These are phyloP conservation scores for Callimorpha dominula DNA, from an alignment of 2,888 invertebrate genomes.

Conservation along the genomic window DNA sequence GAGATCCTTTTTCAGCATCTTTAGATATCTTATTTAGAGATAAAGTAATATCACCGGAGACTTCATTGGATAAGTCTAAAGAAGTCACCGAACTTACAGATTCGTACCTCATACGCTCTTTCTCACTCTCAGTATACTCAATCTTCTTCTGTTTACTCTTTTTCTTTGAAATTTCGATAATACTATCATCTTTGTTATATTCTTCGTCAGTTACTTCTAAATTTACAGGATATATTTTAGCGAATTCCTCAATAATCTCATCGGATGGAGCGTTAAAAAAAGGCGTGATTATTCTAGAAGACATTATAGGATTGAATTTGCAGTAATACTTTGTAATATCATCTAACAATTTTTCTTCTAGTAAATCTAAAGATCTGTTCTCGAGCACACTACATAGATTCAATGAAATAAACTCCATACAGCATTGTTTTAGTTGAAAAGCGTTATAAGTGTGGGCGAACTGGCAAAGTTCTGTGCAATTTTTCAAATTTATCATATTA, in stretches of 20 bases:
- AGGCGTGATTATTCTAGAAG: slow-evolving; percentile 89
- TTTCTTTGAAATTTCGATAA: slow-evolving; percentile 69
- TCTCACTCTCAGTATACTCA: slow-evolving; percentile 81
- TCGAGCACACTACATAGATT: slow-evolving; percentile 92
- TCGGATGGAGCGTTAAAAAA: slow-evolving; percentile 88
- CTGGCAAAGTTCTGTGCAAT: slow-evolving; percentile 91
- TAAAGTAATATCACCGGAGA: slow-evolving; percentile 75
- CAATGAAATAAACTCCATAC: slow-evolving; percentile 92
- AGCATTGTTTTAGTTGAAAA: slow-evolving; percentile 89
- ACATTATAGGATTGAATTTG: slow-evolving; percentile 86
- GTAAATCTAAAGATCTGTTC: slow-evolving; percentile 88
- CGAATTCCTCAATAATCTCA: slow-evolving; percentile 81
- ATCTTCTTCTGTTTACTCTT: slow-evolving; percentile 81
- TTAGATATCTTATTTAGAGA: slow-evolving; percentile 73
- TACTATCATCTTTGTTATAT: slow-evolving; percentile 77
- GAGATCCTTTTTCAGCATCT: slow-evolving; percentile 62
- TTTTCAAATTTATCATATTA: slow-evolving; percentile 90
- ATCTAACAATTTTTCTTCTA: slow-evolving; percentile 88
- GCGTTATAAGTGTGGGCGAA: slow-evolving; percentile 93
- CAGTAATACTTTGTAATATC: slow-evolving; percentile 90
- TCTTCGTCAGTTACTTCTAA: slow-evolving; percentile 83
- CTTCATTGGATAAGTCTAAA: slow-evolving; percentile 74
- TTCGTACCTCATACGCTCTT: slow-evolving; percentile 76
- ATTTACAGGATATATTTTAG: slow-evolving; percentile 75
- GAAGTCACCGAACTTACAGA: slow-evolving; percentile 78